A percentile compares a stretch with the other conserved stretches of the same genome.
Conservation (phyloP, 2,797 vertebrate species). For the Halcyon chelicuti region DNA sequence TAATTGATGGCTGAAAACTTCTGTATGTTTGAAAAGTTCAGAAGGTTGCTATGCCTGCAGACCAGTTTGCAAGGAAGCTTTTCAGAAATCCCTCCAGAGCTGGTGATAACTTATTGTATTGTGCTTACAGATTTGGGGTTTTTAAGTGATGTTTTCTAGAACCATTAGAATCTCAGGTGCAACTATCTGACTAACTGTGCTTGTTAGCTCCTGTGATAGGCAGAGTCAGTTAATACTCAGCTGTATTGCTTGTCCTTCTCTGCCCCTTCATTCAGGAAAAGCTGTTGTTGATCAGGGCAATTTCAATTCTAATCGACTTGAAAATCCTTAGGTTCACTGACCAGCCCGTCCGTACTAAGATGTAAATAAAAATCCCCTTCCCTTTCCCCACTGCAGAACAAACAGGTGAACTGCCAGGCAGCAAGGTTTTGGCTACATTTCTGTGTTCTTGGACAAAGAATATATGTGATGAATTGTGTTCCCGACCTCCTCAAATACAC, state of each 20-base stretch:
- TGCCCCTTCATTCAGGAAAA: conserved; percentile 56
- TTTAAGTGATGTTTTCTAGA: conserved; percentile 52
- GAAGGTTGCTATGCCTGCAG: conserved; percentile 3
- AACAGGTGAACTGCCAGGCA: background rate
- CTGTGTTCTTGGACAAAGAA: background rate
- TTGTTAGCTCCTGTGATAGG: conserved; percentile 25
- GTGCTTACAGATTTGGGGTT: background rate
- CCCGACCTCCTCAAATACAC: background rate
- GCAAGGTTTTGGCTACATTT: background rate
- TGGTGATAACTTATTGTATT: background rate
- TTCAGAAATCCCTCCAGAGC: background rate
- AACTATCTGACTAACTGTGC: conserved; percentile 61
- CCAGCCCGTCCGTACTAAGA: background rate
- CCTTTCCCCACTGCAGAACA: background rate
- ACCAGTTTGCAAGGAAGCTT: background rate
- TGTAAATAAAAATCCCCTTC: conserved; percentile 16
- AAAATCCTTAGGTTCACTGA: conserved; percentile 28
- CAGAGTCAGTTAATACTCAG: conserved; percentile 23
- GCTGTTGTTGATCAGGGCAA: conserved; percentile 56
- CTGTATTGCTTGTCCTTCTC: conserved; percentile 22
- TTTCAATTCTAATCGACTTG: background rate
- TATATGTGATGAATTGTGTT: background rate
- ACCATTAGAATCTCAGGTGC: conserved; percentile 69
- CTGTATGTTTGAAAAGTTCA: background rate
- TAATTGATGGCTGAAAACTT: background rate